phyloP scores from a whole-genome alignment of 2,113 vertebrate species.

The Condylura cristata region DNA sequence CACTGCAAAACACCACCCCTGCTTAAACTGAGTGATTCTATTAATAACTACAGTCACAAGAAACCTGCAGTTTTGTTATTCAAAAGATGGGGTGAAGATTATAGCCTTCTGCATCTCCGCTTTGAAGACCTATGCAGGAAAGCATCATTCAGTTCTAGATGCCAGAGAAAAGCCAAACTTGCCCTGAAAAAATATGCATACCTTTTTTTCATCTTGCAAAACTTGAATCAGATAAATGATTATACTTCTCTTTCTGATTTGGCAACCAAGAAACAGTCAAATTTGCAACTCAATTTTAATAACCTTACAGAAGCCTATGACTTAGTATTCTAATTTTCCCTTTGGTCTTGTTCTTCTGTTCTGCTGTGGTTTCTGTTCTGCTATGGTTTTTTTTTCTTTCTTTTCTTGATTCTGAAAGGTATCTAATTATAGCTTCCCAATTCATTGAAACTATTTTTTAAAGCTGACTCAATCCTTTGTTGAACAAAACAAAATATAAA shows the following conservation, averaged over 20 bases:
- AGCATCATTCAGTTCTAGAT: neutral
- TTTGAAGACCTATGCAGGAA: neutral
- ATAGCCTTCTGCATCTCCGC: neutral
- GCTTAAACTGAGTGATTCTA: neutral
- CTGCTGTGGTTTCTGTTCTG: constrained; percentile 35
- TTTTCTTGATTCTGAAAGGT: constrained; percentile 48
- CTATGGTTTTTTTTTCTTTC: no score
- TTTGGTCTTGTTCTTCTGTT: constrained; percentile 23
- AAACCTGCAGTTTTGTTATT: neutral
- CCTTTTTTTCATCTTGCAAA: neutral
- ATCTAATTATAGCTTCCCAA: constrained; percentile 19
- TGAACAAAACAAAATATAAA: constrained; percentile 33
- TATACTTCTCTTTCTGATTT: constrained; percentile 51
- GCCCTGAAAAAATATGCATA: neutral
- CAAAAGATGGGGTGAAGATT: neutral
- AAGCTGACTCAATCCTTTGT: constrained; percentile 56
- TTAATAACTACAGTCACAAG: neutral
- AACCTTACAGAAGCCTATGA: neutral
- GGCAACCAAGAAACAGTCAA: neutral
- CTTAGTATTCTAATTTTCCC: constrained; percentile 2
- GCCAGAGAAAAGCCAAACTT: neutral
- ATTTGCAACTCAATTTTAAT: constrained; percentile 53
- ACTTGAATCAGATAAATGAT: neutral
- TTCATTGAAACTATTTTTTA: constrained; percentile 53
- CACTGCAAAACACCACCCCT: neutral